Evolutionary conservation across 2,797 vertebrate genomes (phyloP), one percentile per base, ranked within the genome.

Genomic region (Spinus pinus): DNA sequence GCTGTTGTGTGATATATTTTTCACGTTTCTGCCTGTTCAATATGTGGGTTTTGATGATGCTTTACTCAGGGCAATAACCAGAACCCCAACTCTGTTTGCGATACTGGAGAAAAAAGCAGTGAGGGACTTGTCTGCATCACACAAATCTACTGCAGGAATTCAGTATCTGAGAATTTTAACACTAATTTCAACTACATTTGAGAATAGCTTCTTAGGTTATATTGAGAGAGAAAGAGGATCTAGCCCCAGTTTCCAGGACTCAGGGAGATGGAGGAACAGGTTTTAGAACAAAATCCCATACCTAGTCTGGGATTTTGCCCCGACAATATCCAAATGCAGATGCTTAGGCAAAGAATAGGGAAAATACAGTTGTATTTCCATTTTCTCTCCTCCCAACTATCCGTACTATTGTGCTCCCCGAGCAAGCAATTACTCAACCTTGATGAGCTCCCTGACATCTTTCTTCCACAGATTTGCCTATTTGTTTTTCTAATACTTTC

Each of bases 341-440:
- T 30, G 15, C 10, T 78, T n/a, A 27, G 11, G 53, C 23, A 67
- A 74, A 86, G 27, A 82, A 42, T 30, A 86, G 44, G 8, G 25
- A 66, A 81, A 86, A 75, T 31, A 42, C 9, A 41, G 12, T 27
- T 57, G n/a, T 20, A 46, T 5, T 62, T 71, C 30, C 18, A 23
- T 47, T 15, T 31, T 75, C 7, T 44, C 18, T 30, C 15, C 21
- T 53, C 22, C 17, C 39, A 87, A 0, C 28, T 62, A 14, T 11
- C n/a, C 4, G 0, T 64, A 47, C 18, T 49, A 33, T 12, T n/a
- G 16, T 42, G 35, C 3, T 67, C 35, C 14, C 42, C 1, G 0
- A 86, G 58, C 7, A 91, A 87, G 39, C 10, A 72, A 51, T 31
- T 61, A 72, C 23, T 73, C 61, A 33, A 44, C 6, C 4, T 7